A percentile compares a stretch with the other conserved stretches of the same genome.
phyloP scores from a whole-genome alignment of 2,113 vertebrate genomes.

The Emydura subglobosa region DNA sequence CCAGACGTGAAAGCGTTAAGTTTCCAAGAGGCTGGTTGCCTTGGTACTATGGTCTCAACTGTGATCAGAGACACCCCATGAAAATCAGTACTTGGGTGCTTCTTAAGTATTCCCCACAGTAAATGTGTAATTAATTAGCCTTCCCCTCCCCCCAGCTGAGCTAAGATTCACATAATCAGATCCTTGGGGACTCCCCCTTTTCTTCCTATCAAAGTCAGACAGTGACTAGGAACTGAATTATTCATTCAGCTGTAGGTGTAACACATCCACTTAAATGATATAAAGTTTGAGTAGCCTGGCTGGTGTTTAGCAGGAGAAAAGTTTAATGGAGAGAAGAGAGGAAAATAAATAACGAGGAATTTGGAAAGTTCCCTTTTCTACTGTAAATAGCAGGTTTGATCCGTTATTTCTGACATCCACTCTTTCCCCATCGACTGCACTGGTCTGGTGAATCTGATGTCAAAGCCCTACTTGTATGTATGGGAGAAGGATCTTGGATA shows the following conservation, averaged over 20 bases:
- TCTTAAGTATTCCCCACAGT: constrained; percentile 87
- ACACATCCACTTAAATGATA: constrained; percentile 62
- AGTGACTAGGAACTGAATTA: constrained; percentile 69
- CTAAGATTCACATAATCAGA: constrained; percentile 77
- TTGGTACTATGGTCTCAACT: constrained; percentile 59
- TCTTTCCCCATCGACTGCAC: constrained; percentile 1
- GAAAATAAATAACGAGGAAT: not conserved
- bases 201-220: constrained; percentile 68
- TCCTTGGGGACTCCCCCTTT: constrained; percentile 76
- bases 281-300: constrained; percentile 57
- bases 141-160: constrained; percentile 65
- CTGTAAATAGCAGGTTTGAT: constrained; percentile 38
- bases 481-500: constrained; percentile 3
- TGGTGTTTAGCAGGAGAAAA: constrained; percentile 37
- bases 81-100: constrained; percentile 68
- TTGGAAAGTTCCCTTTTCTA: not conserved
- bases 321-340: constrained; percentile 46
- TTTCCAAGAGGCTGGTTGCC: constrained; percentile 51
- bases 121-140: constrained; percentile 90
- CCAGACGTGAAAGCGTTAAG: constrained; percentile 59
- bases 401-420: not conserved
- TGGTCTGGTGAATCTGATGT: constrained; percentile 45
- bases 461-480: not conserved
- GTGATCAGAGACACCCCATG: constrained; percentile 63
- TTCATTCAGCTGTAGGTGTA: constrained; percentile 75